Base-by-base conservation (phyloP, 1,140 invertebrate genomes). In the Drosophila bifasciata region DNA sequence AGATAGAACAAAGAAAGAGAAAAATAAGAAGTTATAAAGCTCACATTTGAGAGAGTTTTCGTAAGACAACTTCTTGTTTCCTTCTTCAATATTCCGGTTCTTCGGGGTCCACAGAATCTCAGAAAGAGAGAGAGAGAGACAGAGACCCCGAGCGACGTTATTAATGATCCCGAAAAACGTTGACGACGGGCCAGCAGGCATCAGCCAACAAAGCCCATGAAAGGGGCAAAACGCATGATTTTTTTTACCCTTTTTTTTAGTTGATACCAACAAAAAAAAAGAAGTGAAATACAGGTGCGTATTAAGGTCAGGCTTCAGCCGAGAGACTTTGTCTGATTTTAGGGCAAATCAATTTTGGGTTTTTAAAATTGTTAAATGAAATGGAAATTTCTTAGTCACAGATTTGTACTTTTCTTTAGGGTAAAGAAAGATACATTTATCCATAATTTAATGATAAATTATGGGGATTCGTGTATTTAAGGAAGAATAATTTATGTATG, bases 121-220 rank as follows among this genome's bases (percentile, higher is more conserved):
- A 45, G 46, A 61, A 17, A 23, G 19, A 43, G 21, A 45, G 56
- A 40, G 57, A 25, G 46, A 46, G 25, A 52, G 44, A 52, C 41
- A 25, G 57, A 55, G 69, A 49, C 36, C 59, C 53, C 23, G 52
- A 64, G 69, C 74, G 80, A 80, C 81, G 74, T 85, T 78, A 85
- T 85, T 85, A 85, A 85, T 85, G 81, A 85, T 86, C 81, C 77
- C 77, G 74, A 88, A 79, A 36, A 86, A 86, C 50, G 78, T 85
- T 86, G 81, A 81, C 72, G 72, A 75, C 71, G 64, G 64, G 11
- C 32, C 32, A 36, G 32, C 32, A 36, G 32, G 32, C 61, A 67
- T 23, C 44, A 28, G 16, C 78, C 62, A 63, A 46, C 56, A 64
- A 76, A 25, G 43, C 32, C 51, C 67, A 55, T 49, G 44, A 39